These are phyloP conservation scores for Cabera pusaria DNA, from an alignment of 2,888 invertebrate genomes.

Conservation along the genomic window DNA sequence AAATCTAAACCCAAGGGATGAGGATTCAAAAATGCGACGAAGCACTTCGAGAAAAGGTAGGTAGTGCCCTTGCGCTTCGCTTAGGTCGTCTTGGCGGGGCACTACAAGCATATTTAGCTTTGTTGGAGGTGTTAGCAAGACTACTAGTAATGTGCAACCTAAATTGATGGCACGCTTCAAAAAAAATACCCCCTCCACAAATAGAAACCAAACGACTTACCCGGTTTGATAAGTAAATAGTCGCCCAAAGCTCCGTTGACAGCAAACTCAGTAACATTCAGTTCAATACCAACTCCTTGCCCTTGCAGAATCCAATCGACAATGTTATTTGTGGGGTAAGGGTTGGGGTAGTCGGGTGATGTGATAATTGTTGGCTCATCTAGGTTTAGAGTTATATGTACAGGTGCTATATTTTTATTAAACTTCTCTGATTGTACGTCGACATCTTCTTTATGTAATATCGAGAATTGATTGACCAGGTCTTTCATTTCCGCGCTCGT, in stretches of 20 bases:
- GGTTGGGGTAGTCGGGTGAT: conserved; percentile 56
- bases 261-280: conserved; percentile 64
- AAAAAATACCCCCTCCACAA: too few relatives aligned
- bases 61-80: too few relatives aligned
- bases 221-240: conserved; percentile 71
- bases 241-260: conserved; percentile 61
- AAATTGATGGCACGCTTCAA: too few relatives aligned
- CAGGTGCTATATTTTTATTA: conserved; percentile 37
- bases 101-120: too few relatives aligned
- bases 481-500: conserved; percentile 43
- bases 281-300: conserved; percentile 66
- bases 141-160: too few relatives aligned
- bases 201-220: too few relatives aligned
- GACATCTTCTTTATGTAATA: conserved; percentile 39
- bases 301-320: conserved; percentile 67
- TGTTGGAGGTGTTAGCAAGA: too few relatives aligned
- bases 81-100: too few relatives aligned
- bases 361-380: conserved; percentile 49
- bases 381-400: conserved; percentile 44
- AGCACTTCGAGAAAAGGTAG: too few relatives aligned
- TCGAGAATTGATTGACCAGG: conserved; percentile 46
- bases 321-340: conserved; percentile 55
- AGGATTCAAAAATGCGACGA: too few relatives aligned
- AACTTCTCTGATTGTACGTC: conserved; percentile 40
- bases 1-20: too few relatives aligned